Evolutionary conservation across 1,140 invertebrate genomes (phyloP).

Genomic region (Diuraphis noxia): DNA sequence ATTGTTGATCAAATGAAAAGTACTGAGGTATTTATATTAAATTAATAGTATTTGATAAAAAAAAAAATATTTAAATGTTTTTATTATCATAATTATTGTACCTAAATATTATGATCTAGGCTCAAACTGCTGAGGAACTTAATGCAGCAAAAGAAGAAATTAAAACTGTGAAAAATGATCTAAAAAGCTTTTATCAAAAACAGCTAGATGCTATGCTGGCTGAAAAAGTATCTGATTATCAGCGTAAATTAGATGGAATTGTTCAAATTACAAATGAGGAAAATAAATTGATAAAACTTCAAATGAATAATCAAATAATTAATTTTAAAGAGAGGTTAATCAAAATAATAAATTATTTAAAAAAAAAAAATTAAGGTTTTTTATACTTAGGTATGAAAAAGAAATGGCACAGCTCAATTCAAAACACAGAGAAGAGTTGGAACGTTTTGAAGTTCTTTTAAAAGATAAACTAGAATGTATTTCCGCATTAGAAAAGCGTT

Average conservation of each 20-base stretch:
- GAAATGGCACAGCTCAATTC: background rate
- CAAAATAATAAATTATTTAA: background rate
- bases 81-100: background rate
- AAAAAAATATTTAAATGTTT: background rate
- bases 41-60: too few relatives aligned
- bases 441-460: constrained; percentile 60
- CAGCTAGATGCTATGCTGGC: constrained; percentile 45
- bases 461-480: constrained; percentile 39
- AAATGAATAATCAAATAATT: constrained; percentile 40
- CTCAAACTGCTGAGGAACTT: constrained; percentile 16
- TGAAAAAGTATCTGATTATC: constrained; percentile 45
- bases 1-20: constrained; percentile 39
- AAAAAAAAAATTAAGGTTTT: background rate
- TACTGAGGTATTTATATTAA: constrained; percentile 6
- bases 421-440: constrained; percentile 55
- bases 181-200: constrained; percentile 47
- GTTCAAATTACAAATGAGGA: constrained; percentile 50
- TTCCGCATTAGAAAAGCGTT: constrained; percentile 12
- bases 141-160: constrained; percentile 41
- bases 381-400: constrained; percentile 22
- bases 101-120: background rate
- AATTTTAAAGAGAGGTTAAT: constrained; percentile 21
- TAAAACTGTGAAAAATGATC: constrained; percentile 42
- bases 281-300: constrained; percentile 46
- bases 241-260: constrained; percentile 45